phyloP scores from a whole-genome alignment of 2,888 invertebrate species.

The Dynastes tityus region DNA sequence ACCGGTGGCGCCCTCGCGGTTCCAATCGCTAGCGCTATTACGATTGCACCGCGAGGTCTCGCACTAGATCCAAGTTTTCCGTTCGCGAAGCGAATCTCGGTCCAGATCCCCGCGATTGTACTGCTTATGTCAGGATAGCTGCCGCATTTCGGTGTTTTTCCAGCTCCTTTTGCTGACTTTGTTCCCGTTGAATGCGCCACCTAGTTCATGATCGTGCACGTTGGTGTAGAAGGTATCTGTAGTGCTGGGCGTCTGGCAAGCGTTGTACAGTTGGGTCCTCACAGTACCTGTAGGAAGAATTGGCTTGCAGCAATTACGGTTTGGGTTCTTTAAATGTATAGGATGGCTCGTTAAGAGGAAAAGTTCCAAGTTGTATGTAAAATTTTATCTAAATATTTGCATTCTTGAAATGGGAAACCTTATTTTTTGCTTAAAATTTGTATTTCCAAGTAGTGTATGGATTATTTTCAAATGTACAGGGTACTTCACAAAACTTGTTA shows the following conservation, averaged over 20 bases:
- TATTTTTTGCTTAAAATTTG: too few relatives aligned
- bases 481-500: too few relatives aligned
- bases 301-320: background rate
- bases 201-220: slow-evolving; percentile 60
- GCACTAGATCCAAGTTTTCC: slow-evolving; percentile 66
- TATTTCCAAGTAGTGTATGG: too few relatives aligned
- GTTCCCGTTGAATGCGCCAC: slow-evolving; percentile 47
- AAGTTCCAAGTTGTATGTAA: too few relatives aligned
- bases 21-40: slow-evolving; percentile 57
- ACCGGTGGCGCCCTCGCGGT: slow-evolving; percentile 59
- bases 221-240: slow-evolving; percentile 63
- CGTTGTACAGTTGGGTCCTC: slow-evolving; percentile 55
- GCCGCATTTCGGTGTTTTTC: slow-evolving; percentile 62
- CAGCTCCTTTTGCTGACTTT: slow-evolving; percentile 57
- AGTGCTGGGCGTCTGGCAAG: slow-evolving; percentile 62
- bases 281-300: slow-evolving; percentile 57
- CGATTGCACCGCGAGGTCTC: slow-evolving; percentile 64
- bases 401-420: too few relatives aligned
- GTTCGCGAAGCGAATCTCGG: slow-evolving; percentile 58
- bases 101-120: slow-evolving; percentile 54
- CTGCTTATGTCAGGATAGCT: slow-evolving; percentile 63
- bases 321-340: background rate
- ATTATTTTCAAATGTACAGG: too few relatives aligned
- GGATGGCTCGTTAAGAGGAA: too few relatives aligned
- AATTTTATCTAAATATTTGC: too few relatives aligned